Evolutionary conservation across 1,140 invertebrate genomes (phyloP).

Genomic region (Micrasema longulum): DNA sequence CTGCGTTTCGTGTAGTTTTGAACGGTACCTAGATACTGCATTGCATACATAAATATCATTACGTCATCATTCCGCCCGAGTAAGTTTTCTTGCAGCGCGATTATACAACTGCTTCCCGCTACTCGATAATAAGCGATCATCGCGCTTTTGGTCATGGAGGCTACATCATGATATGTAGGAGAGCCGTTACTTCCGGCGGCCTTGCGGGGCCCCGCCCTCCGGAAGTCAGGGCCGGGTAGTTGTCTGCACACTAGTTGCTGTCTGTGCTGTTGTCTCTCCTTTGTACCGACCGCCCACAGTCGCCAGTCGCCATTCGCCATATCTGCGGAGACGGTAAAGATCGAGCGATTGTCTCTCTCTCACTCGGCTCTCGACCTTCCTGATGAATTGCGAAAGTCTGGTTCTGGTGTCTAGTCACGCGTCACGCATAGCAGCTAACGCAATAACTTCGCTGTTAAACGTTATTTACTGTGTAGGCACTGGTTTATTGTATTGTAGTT

Average conservation of each 20-base stretch:
- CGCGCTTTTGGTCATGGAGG: constrained; percentile 2
- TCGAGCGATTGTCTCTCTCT: background rate
- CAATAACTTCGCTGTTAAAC: background rate
- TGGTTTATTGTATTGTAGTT: background rate
- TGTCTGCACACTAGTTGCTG: background rate
- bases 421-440: background rate
- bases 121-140: too few species aligned
- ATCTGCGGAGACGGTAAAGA: background rate
- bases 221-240: constrained; percentile 4
- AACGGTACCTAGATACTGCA: too few species aligned
- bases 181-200: constrained; percentile 21
- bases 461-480: background rate
- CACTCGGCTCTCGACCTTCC: constrained; percentile 2
- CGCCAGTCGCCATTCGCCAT: background rate
- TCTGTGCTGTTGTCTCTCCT: background rate
- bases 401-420: background rate
- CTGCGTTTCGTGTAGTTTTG: too few species aligned
- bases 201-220: constrained; percentile 18
- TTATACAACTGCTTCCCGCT: too few species aligned
- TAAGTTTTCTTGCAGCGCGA: too few species aligned
- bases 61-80: too few species aligned
- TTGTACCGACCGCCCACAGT: background rate
- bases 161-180: constrained; percentile 3
- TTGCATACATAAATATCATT: too few species aligned
- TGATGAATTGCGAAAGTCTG: background rate